Conservation (phyloP, 1,140 invertebrate species). For the Parapsyche elsis region DNA sequence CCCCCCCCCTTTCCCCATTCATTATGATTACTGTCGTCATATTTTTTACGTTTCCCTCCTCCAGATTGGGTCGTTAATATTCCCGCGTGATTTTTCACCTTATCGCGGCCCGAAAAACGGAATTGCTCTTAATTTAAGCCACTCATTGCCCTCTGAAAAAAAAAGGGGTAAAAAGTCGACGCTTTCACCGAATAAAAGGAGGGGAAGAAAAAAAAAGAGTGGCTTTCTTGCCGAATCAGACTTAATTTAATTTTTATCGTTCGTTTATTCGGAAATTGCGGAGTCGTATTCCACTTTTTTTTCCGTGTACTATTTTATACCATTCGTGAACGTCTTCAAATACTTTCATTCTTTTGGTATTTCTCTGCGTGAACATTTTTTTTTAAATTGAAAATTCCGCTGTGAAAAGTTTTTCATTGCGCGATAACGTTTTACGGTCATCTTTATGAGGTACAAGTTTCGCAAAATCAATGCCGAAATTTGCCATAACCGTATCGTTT, state of each 20-base stretch:
- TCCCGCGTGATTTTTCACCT: constrained; percentile 6
- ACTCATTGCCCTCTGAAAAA: not conserved
- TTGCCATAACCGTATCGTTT: not conserved
- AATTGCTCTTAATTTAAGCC: constrained; percentile 26
- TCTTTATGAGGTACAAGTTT: not conserved
- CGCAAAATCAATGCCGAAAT: not conserved
- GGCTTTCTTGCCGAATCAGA: not conserved
- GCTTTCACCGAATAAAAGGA: not conserved
- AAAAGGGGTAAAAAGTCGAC: no score
- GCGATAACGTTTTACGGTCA: not conserved
- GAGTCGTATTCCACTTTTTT: no score
- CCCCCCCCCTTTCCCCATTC: not conserved
- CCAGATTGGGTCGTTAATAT: constrained; percentile 12
- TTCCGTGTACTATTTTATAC: no score
- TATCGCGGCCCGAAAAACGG: not conserved
- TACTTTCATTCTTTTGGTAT: no score
- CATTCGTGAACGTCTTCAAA: no score
- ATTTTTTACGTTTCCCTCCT: not conserved
- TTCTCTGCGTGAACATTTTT: not conserved
- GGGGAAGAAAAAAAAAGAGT: not conserved
- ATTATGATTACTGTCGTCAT: constrained; percentile 33
- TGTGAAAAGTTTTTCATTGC: no score
- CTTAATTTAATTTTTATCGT: constrained; percentile 9
- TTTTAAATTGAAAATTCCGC: not conserved
- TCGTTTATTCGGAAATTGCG: constrained; percentile 2